These are phyloP conservation scores for Drosophila barbarae DNA, from an alignment of 2,888 invertebrate genomes.

Conservation along the genomic window DNA sequence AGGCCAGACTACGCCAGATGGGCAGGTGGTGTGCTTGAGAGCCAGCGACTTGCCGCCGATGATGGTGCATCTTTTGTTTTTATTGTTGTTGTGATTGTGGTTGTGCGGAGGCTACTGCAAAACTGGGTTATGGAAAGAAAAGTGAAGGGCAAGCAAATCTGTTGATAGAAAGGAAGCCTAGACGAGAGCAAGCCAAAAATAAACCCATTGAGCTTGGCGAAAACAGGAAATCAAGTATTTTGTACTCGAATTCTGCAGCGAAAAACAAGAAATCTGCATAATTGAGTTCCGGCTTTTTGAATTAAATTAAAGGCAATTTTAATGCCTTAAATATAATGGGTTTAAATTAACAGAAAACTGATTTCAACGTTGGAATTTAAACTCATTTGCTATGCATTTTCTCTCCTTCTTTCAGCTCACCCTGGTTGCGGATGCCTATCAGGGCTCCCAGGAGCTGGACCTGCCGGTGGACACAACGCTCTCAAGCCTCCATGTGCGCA, in stretches of 20 bases:
- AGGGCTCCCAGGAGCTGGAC: slow-evolving; percentile 76
- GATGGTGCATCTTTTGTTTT: slow-evolving; percentile 69
- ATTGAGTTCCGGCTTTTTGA: not conserved
- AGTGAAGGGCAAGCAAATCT: slow-evolving; percentile 72
- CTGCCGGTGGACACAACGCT: slow-evolving; percentile 78
- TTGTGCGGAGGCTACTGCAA: slow-evolving; percentile 46
- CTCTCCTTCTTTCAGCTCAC: slow-evolving; percentile 59
- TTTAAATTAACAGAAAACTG: too few species aligned
- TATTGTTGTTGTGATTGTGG: slow-evolving; percentile 24
- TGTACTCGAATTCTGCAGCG: slow-evolving; percentile 21
- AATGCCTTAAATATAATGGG: not conserved
- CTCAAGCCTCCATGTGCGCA: slow-evolving; percentile 78
- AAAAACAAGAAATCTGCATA: slow-evolving; percentile 12
- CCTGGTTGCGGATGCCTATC: slow-evolving; percentile 75
- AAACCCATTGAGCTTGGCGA: slow-evolving; percentile 6
- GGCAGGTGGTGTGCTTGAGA: slow-evolving; percentile 63
- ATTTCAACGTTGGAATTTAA: not conserved
- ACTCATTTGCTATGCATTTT: not conserved
- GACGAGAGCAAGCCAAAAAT: slow-evolving; percentile 38
- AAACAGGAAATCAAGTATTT: slow-evolving; percentile 23
- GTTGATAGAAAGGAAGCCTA: slow-evolving; percentile 69
- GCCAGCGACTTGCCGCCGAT: slow-evolving; percentile 56
- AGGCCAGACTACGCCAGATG: slow-evolving; percentile 3
- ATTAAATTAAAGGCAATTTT: not conserved
- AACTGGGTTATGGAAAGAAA: slow-evolving; percentile 75